phyloP scores from a whole-genome alignment of 2,113 vertebrate species.

The Trichomycterus rosablanca region DNA sequence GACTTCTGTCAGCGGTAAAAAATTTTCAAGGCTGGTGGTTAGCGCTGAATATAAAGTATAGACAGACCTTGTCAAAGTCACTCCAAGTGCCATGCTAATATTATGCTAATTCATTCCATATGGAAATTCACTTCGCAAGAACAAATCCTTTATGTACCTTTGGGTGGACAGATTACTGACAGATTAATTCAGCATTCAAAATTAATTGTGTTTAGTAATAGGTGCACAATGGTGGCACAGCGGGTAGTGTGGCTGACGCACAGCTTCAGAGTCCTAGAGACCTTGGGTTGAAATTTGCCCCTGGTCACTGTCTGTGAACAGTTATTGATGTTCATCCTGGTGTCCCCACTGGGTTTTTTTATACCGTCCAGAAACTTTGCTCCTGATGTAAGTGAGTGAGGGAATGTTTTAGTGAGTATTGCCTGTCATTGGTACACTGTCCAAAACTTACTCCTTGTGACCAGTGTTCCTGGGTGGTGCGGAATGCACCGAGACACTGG shows the following conservation, averaged over 20 bases:
- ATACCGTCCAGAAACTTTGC: too few species aligned
- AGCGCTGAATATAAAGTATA: conserved; percentile 11
- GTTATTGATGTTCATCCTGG: too few species aligned
- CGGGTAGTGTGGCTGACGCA: background rate
- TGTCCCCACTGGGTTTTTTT: too few species aligned
- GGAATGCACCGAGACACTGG: too few species aligned
- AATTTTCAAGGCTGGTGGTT: conserved; percentile 37
- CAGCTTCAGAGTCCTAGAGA: too few species aligned
- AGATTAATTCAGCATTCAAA: background rate
- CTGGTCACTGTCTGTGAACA: too few species aligned
- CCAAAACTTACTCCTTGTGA: too few species aligned
- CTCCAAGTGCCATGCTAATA: conserved; percentile 31
- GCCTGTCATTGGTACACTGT: too few species aligned
- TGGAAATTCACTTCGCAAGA: conserved; percentile 5
- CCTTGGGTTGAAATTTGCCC: too few species aligned
- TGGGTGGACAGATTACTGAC: conserved; percentile 4
- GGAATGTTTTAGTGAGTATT: too few species aligned
- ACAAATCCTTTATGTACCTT: background rate
- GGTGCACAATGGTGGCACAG: background rate
- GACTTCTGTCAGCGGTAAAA: conserved; percentile 30
- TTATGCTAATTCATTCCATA: conserved; percentile 29
- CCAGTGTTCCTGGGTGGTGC: too few species aligned
- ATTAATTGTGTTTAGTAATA: background rate
- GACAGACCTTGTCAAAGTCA: conserved; percentile 33
- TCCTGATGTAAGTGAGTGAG: too few species aligned